Conservation (phyloP, 2,113 vertebrate genomes). For the Coptodon rendalli region DNA sequence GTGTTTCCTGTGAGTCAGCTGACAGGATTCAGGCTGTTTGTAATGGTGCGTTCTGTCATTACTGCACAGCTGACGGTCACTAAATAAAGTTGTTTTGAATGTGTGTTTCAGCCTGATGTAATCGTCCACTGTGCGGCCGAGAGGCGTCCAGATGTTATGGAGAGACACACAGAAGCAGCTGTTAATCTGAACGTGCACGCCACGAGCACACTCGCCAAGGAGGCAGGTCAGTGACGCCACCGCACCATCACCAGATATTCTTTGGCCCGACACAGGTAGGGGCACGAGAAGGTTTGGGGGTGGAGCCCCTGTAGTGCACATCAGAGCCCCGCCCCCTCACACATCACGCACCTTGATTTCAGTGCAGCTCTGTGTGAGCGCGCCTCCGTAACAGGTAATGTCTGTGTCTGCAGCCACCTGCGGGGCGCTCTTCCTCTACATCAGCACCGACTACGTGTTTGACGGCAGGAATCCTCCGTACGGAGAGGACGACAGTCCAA, state of each 20-base stretch:
- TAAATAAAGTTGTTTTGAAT: background rate
- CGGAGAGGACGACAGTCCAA: constrained; percentile 84
- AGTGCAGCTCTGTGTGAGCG: background rate
- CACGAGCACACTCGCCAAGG: constrained; percentile 85
- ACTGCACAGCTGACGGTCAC: background rate
- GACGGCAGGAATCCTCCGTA: constrained; percentile 92
- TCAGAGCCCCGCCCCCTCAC: background rate
- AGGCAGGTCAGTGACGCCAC: constrained; percentile 77
- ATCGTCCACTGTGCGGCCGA: constrained; percentile 96
- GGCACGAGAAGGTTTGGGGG: background rate
- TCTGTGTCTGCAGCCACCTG: constrained; percentile 2
- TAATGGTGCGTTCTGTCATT: background rate
- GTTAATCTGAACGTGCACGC: constrained; percentile 88
- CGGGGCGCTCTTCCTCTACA: constrained; percentile 86
- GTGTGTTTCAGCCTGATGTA: constrained; percentile 79
- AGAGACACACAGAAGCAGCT: constrained; percentile 84
- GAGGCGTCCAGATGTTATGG: constrained; percentile 90
- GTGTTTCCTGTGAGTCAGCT: background rate
- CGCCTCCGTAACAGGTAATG: rapidly evolving
- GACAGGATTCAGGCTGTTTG: background rate
- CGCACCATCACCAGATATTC: background rate
- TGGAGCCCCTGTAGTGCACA: background rate
- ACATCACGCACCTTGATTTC: background rate
- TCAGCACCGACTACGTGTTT: constrained; percentile 95
- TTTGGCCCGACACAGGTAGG: background rate